These are phyloP conservation scores for Syrphus vitripennis DNA, from an alignment of 2,888 invertebrate genomes.

Conservation along the genomic window DNA sequence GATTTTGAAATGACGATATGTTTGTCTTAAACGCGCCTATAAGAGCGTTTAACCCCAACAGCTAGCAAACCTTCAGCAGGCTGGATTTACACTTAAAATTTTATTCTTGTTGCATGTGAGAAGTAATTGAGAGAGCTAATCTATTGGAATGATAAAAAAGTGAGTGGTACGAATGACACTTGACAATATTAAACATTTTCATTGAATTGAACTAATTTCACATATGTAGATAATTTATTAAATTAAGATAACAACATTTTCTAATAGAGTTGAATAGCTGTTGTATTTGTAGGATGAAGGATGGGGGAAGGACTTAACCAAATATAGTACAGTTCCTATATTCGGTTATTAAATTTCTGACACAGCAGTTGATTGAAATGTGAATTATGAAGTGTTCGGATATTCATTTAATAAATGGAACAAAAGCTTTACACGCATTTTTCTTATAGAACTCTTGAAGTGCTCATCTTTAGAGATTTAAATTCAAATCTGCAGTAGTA, in stretches of 20 bases:
- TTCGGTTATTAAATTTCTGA: too few relatives aligned
- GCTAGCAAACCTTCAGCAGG: not conserved
- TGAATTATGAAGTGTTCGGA: too few relatives aligned
- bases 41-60: not conserved
- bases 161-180: conserved; percentile 25
- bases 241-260: not conserved
- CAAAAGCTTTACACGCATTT: too few relatives aligned
- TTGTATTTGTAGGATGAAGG: too few relatives aligned
- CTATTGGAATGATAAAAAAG: conserved; percentile 27
- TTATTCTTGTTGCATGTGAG: conserved; percentile 4
- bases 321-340: too few relatives aligned
- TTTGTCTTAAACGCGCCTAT: conserved; percentile 33
- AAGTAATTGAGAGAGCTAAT: conserved; percentile 26
- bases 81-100: conserved; percentile 41
- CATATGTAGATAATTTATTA: not conserved
- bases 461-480: too few relatives aligned
- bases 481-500: too few relatives aligned
- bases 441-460: too few relatives aligned
- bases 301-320: too few relatives aligned
- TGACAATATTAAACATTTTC: not conserved
- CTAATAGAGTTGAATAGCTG: not conserved
- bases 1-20: conserved; percentile 31
- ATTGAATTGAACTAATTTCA: not conserved
- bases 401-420: too few relatives aligned
- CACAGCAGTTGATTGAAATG: too few relatives aligned